Evolutionary conservation across 2,888 invertebrate genomes (phyloP).

Genomic region (Cotesia congregata): DNA sequence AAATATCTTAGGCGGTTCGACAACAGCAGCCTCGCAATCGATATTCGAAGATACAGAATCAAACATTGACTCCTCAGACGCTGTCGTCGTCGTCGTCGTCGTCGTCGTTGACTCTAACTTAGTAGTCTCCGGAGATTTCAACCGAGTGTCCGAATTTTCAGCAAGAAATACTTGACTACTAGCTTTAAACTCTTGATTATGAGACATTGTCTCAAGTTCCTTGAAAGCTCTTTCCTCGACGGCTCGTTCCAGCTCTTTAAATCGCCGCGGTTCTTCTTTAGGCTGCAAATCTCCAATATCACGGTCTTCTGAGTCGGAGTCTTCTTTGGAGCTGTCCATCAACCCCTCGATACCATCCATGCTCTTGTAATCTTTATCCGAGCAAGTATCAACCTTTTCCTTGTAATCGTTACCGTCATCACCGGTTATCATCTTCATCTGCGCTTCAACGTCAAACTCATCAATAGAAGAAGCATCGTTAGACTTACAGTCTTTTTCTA

Average conservation of each 20-base stretch:
- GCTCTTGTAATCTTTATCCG: constrained; percentile 61
- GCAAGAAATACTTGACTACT: constrained; percentile 40
- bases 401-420: constrained; percentile 67
- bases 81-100: constrained; percentile 44
- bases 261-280: constrained; percentile 20
- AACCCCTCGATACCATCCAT: constrained; percentile 67
- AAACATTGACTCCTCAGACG: constrained; percentile 60
- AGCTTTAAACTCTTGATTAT: constrained; percentile 11
- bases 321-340: constrained; percentile 68
- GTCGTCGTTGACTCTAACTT: constrained; percentile 43
- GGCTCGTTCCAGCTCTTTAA: constrained; percentile 40
- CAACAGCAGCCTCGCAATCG: constrained; percentile 54
- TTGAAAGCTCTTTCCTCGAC: constrained; percentile 56
- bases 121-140: constrained; percentile 37
- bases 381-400: constrained; percentile 61
- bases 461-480: constrained; percentile 63
- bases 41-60: constrained; percentile 59
- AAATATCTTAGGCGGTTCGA: constrained; percentile 59
- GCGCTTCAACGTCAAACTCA: constrained; percentile 67
- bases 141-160: constrained; percentile 28
- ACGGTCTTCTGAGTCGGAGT: constrained; percentile 58
- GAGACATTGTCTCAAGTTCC: constrained; percentile 52
- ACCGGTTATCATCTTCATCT: constrained; percentile 67
- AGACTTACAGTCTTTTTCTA: constrained; percentile 52
- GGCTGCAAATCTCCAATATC: constrained; percentile 43